Base-by-base conservation (phyloP, 2,113 vertebrate genomes). In the Corydoras maculifer region DNA sequence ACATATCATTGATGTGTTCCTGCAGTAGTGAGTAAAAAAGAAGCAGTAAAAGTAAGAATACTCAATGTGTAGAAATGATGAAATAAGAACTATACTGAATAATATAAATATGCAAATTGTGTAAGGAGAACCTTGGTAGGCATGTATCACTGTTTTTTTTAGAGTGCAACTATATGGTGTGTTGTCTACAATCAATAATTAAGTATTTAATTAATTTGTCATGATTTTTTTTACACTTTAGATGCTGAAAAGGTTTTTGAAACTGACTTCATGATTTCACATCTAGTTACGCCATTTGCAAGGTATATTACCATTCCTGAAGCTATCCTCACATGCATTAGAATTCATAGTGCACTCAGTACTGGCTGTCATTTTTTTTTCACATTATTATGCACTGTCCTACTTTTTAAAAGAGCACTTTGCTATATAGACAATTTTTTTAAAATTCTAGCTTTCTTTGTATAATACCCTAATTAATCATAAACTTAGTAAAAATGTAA, bases 371-470 rank as follows among this genome's bases (percentile, higher is more conserved):
- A 69, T 75, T 53, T 69, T 57, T 57, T 68, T 75, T 14, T 49
- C 67, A 53, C 60, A 72, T 75, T 69, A 77, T 75, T 75, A 62
- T 61, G 61, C 54, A 78, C 61, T 72, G 30, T 69, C 67, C 69
- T 69, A 71, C 65, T 61, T 72, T 62, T 53, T 72, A 53, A 65
- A 78, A 72, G 65, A 75, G 62, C 62, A 70, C 55, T 75, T 72
- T 75, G 62, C 75, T 68, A 75, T 75, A 32, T 49, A 31, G 61
- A 75, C 71, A 65, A 57, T 68, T 75, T 75, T 75, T 70, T 58
- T 13, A 58, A 50, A 62, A 30, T 65, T 72, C 61, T n/a, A 5
- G 3, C 1, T 48, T 65, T 10, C 13, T 9, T 25, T 50, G 18
- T 53, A 12, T 62, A 48, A 62, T 53, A 29, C 63, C 62, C 29